Percentiles rank a stretch among this genome's conserved stretches.
These are phyloP conservation scores for Antigone vipio DNA, from an alignment of 2,113 vertebrate species.

Conservation along the genomic window DNA sequence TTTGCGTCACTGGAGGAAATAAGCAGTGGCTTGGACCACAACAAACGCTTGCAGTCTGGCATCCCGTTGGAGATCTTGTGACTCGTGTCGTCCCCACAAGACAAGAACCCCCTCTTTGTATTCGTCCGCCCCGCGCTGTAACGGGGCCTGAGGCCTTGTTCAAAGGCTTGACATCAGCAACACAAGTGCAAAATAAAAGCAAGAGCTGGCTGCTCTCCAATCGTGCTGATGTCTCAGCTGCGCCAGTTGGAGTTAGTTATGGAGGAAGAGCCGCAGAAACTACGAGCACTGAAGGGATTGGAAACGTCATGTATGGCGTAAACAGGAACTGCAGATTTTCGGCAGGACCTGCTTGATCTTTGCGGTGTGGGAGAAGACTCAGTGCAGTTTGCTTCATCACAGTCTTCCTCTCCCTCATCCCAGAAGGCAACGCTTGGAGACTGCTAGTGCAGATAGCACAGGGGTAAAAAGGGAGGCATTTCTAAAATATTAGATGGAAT, in stretches of 20 bases:
- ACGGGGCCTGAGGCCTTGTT: neutral
- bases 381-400: neutral
- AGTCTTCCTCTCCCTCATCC: neutral
- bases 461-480: neutral
- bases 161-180: slow-evolving; percentile 20
- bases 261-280: neutral
- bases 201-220: slow-evolving; percentile 20
- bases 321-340: neutral
- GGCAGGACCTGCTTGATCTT: neutral
- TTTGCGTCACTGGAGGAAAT: slow-evolving; percentile 21
- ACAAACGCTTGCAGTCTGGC: neutral
- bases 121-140: neutral
- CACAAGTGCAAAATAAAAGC: slow-evolving; percentile 4
- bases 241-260: slow-evolving; percentile 29
- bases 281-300: neutral
- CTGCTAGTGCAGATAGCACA: neutral
- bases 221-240: neutral
- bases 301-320: neutral
- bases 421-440: accelerated
- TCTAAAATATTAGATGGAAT: neutral
- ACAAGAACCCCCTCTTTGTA: neutral
- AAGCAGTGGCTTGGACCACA: neutral
- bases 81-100: neutral
- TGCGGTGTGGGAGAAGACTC: neutral
- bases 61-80: neutral